Base-by-base conservation (phyloP, 2,797 vertebrate genomes). In the Lacerta viridis region DNA sequence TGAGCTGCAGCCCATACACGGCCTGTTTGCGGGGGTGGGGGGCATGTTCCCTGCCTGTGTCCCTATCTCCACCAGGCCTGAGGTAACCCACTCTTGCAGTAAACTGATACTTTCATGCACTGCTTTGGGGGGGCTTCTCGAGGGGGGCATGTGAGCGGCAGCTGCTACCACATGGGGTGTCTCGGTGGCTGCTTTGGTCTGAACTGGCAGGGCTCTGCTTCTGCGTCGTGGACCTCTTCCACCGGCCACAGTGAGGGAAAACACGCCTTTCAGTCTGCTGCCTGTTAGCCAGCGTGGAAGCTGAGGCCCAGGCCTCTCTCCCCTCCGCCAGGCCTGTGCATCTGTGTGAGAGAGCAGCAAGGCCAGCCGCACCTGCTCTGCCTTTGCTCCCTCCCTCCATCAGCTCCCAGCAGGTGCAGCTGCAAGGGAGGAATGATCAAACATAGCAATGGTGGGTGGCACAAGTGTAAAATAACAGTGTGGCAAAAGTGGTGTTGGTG, bases 361-460 rank as follows among this genome's bases (percentile, higher is more conserved):
- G 23, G 36, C 20, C n/a, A 3, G 9, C n/a, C 4, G 77, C 72
- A 78, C 80, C 80, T 68, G 87, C 72, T 59, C 41, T 72, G 50
- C 50, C 50, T 29, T 72, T 25, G 27, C 46, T 46, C 81, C 8
- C 36, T 39, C 25, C 20, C 39, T 13, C 50, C 2, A 25, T 25
- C 1, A 18, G 55, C 33, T 13, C 29, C 23, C 59, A 84, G 77
- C 89, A 90, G 89, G 86, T 90, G 89, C 89, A 81, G 61, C 33
- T 10, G 25, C 85, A 41, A 41, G 2, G n/a, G 27, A 55, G 76
- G 43, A 84, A 75, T 0, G 33, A 84, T 76, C 85, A 83, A 68
- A 80, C 66, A 7, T 18, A 43, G 82, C 10, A 5, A 20, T 29
- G 13, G n/a, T 3, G 10, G 46, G 29, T 33, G 33, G 59, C 81